Evolutionary conservation across 2,888 invertebrate genomes (phyloP).

Genomic region (Isoperla grammatica): DNA sequence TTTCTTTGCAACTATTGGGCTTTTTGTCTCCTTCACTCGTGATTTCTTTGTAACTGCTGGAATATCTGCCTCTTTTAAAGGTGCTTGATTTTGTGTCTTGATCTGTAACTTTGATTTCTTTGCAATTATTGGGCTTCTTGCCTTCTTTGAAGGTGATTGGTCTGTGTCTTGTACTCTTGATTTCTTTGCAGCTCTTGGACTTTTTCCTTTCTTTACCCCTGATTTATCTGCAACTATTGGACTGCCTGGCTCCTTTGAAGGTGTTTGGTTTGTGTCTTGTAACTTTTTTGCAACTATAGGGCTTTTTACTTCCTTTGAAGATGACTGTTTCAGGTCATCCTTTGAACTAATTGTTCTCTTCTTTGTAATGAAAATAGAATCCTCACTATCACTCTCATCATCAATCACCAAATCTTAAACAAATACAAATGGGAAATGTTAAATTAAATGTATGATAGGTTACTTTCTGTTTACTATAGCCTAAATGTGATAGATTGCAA

Average conservation of each 20-base stretch:
- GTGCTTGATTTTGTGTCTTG: constrained; percentile 14
- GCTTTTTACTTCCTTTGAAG: not conserved
- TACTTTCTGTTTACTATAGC: too few relatives aligned
- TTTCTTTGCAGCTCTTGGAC: too few relatives aligned
- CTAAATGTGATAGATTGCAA: too few relatives aligned
- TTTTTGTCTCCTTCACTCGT: too few relatives aligned
- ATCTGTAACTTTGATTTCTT: constrained; percentile 3
- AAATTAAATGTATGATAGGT: too few relatives aligned
- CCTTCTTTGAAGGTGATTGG: constrained; percentile 9
- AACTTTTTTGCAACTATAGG: too few relatives aligned
- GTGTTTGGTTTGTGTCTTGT: not conserved
- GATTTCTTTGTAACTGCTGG: too few relatives aligned
- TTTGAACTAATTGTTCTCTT: constrained; percentile 23
- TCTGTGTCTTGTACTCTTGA: not conserved
- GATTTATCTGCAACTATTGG: constrained; percentile 24
- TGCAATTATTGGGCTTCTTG: constrained; percentile 25
- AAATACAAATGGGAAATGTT: not conserved
- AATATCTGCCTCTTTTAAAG: constrained; percentile 8
- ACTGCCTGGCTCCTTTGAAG: constrained; percentile 20
- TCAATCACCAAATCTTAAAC: constrained; percentile 29
- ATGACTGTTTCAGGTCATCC: not conserved
- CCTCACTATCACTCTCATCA: constrained; percentile 26
- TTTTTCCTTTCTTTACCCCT: constrained; percentile 9
- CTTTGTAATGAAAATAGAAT: constrained; percentile 33
- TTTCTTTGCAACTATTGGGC: too few relatives aligned